These are phyloP conservation scores for Peromyscus nudipes DNA, from an alignment of 2,797 vertebrate genomes.

Conservation along the genomic window DNA sequence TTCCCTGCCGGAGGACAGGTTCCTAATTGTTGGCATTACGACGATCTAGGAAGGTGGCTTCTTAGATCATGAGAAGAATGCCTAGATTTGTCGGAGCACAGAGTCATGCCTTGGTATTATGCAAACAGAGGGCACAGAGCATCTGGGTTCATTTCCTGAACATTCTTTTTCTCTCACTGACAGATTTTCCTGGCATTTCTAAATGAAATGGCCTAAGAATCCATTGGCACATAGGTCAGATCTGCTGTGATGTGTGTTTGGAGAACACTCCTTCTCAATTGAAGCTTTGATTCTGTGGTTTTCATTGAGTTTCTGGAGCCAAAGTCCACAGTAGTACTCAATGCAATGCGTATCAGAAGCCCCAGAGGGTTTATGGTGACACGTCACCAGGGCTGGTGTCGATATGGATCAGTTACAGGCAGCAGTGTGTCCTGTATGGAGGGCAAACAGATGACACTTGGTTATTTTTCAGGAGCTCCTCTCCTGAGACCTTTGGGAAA, in stretches of 20 bases:
- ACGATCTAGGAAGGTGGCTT: background rate
- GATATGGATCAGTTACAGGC: background rate
- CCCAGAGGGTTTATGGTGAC: background rate
- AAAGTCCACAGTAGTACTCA: background rate
- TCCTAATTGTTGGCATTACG: background rate
- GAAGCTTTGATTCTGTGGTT: slow-evolving; percentile 20
- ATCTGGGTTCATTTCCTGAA: slow-evolving; percentile 23
- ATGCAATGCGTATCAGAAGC: background rate
- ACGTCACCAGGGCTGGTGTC: background rate
- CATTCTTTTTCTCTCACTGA: background rate
- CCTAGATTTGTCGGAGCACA: background rate
- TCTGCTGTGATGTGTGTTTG: background rate
- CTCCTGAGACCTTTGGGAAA: background rate
- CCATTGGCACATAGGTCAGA: background rate
- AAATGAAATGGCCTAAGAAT: background rate
- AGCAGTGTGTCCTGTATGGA: background rate
- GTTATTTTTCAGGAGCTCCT: background rate
- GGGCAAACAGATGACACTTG: background rate
- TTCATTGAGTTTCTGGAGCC: slow-evolving; percentile 16
- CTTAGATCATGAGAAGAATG: background rate
- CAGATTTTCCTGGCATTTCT: background rate
- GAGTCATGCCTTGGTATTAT: background rate
- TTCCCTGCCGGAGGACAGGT: background rate
- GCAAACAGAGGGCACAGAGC: background rate
- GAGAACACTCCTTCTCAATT: background rate